Conservation (phyloP, 2,888 invertebrate genomes). For the Ophonus ardosiacus region DNA sequence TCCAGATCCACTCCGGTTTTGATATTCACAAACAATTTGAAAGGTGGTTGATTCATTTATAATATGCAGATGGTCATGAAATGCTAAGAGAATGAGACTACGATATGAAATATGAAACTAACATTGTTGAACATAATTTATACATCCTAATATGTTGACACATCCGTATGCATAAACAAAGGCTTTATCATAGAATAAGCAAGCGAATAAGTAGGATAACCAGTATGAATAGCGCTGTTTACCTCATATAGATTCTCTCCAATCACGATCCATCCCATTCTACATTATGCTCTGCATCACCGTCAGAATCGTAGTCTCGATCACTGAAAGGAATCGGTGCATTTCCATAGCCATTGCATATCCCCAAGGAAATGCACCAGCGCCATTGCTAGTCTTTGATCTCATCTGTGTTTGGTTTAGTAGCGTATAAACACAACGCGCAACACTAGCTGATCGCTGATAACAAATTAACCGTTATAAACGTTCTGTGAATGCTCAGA, state of each 20-base stretch:
- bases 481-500: conserved; percentile 41
- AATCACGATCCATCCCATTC: neutral
- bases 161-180: neutral
- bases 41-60: too few relatives aligned
- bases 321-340: neutral
- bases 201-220: neutral
- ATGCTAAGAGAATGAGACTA: too few relatives aligned
- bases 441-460: conserved; percentile 36
- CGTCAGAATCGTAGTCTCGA: neutral
- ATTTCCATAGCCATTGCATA: neutral
- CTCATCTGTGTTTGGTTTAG: conserved; percentile 51
- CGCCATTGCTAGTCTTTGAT: conserved; percentile 46
- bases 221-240: neutral
- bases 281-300: neutral
- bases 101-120: too few relatives aligned
- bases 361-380: conserved; percentile 45
- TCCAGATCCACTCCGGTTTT: too few relatives aligned
- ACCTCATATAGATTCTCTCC: neutral
- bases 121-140: too few relatives aligned
- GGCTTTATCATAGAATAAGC: neutral
- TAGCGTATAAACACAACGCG: conserved; percentile 42
- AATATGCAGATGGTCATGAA: too few relatives aligned
- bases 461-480: conserved; percentile 53
- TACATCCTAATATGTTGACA: neutral
- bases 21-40: too few relatives aligned